A percentile compares a stretch with the other conserved stretches of the same genome.
Conservation (phyloP, 2,888 invertebrate genomes). For the Apeira syringaria region DNA sequence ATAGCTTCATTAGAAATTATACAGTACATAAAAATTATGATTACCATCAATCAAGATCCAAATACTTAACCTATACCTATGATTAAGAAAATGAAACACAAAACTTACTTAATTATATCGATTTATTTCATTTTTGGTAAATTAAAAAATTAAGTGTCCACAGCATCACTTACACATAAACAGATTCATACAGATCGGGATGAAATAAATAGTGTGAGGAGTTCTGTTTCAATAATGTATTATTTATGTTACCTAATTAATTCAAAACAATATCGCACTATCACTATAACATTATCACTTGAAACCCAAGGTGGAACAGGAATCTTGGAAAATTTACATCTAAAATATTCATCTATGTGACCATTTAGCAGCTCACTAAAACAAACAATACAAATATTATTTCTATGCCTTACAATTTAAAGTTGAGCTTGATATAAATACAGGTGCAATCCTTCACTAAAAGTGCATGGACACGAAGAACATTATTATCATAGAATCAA, state of each 20-base stretch:
- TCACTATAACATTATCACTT: constrained; percentile 79
- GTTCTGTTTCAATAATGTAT: constrained; percentile 66
- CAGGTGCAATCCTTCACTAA: constrained; percentile 31
- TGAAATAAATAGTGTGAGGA: constrained; percentile 81
- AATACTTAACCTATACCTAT: no score
- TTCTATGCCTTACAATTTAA: constrained; percentile 32
- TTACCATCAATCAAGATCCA: no score
- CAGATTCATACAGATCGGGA: constrained; percentile 81
- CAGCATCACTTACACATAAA: constrained; percentile 78
- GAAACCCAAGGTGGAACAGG: constrained; percentile 77
- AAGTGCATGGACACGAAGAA: constrained; percentile 28
- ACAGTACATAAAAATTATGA: no score
- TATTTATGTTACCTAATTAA: constrained; percentile 73
- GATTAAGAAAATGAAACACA: no score
- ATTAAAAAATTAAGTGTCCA: constrained; percentile 79
- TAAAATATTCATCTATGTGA: constrained; percentile 76
- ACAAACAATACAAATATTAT: constrained; percentile 48
- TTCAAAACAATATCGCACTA: constrained; percentile 69
- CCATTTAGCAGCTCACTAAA: constrained; percentile 67
- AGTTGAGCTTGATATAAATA: constrained; percentile 33
- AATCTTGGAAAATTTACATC: constrained; percentile 77
- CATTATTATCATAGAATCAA: constrained; percentile 33
- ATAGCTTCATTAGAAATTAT: no score
- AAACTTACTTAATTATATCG: constrained; percentile 58
- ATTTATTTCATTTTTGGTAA: constrained; percentile 83